Base-by-base conservation (phyloP, 1,140 invertebrate species). In the Drosophila aff. region DNA sequence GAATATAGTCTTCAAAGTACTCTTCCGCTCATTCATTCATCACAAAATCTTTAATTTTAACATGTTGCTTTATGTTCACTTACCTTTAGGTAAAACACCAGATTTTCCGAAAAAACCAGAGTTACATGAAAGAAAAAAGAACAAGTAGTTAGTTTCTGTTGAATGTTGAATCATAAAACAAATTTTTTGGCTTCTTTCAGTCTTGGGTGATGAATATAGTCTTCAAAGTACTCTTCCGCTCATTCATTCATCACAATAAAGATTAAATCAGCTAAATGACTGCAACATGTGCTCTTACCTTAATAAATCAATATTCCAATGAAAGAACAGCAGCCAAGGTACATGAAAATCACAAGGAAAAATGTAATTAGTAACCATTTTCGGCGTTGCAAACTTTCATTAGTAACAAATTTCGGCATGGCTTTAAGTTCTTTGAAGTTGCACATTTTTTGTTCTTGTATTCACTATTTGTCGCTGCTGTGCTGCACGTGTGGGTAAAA, bases 181-280 rank as follows among this genome's bases (percentile, higher is more conserved):
- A 16, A 0, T 26, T 26, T 11, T 18, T 58, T 33, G 10, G 15
- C 46, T 52, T 31, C 60, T 15, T 55, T 87, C 81, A 91, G 86
- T 71, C 77, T 91, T 90, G 91, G 90, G 90, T 92, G 90, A 87
- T 92, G 91, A 92, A 92, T 87, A 85, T 92, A 85, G 91, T 92
- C 91, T 86, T 92, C 86, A 92, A 57, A 91, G 86, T 81, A 82
- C 83, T 92, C 86, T 91, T 92, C 91, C 44, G 91, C 69, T 72
- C 60, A 81, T 44, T 78, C 80, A 62, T 53, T 92, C 82, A 91
- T 82, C 81, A 84, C 77, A 18, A 11, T 7, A 6, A 26, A 3
- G 1, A 57, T 11, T 6, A 18, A 76, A 47, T 28, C 4, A 23
- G 36, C 53, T 23, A 7, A 44, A 53, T 31, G 16, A 44, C 1